A percentile compares a stretch with the other conserved stretches of the same genome.
phyloP scores from a whole-genome alignment of 2,113 vertebrate species.

The Scalopus aquaticus region DNA sequence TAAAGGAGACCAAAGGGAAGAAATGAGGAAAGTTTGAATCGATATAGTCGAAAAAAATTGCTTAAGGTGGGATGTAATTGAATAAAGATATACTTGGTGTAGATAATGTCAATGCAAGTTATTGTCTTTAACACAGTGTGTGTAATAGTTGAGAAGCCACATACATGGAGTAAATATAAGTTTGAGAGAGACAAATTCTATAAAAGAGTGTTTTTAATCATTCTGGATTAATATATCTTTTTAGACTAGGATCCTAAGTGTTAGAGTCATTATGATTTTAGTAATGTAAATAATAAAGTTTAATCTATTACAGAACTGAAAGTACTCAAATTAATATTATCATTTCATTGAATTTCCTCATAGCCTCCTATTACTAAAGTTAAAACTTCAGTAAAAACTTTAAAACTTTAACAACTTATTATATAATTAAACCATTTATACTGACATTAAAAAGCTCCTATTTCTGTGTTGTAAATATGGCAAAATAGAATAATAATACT shows the following conservation, averaged over 20 bases:
- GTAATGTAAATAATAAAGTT: background rate
- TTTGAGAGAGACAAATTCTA: constrained; percentile 26
- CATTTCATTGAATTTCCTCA: background rate
- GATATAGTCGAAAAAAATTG: constrained; percentile 49
- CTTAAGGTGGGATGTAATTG: constrained; percentile 70
- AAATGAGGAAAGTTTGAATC: constrained; percentile 70
- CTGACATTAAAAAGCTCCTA: background rate
- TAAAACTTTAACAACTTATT: background rate
- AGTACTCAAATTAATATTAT: background rate
- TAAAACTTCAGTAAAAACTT: background rate
- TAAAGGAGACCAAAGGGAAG: constrained; percentile 61
- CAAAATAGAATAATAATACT: background rate
- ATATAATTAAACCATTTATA: background rate
- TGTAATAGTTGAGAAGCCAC: background rate
- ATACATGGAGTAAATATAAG: background rate
- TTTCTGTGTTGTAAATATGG: background rate
- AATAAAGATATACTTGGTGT: constrained; percentile 50
- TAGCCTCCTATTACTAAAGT: background rate
- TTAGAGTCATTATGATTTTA: constrained; percentile 11
- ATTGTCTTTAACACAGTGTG: constrained; percentile 60
- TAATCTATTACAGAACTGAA: background rate
- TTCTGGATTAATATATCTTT: background rate
- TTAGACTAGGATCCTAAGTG: background rate
- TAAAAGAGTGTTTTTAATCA: background rate
- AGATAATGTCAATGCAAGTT: constrained; percentile 76